A percentile compares a stretch with the other conserved stretches of the same genome.
Conservation (phyloP, 2,797 vertebrate genomes). For the Takifugu rubripes region DNA sequence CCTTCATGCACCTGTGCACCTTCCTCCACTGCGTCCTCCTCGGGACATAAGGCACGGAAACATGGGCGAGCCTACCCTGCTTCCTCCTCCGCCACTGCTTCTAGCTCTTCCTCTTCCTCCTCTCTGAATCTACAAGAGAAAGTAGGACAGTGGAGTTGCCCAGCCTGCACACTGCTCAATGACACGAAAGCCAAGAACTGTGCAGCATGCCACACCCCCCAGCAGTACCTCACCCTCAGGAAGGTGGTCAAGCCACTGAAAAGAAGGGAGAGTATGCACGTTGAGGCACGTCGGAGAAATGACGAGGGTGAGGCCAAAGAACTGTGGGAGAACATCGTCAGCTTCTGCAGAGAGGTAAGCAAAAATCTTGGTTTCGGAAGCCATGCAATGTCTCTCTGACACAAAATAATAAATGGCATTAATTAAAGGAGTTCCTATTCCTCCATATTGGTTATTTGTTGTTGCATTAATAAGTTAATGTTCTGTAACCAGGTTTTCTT, state of each 20-base stretch:
- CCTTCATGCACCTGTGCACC: slow-evolving; percentile 62
- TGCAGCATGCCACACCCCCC: slow-evolving; percentile 89
- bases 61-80: slow-evolving; percentile 71
- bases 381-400: neutral
- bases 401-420: neutral
- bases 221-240: slow-evolving; percentile 84
- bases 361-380: neutral
- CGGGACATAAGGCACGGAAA: slow-evolving; percentile 73
- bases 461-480: too few species aligned
- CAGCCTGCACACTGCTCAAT: slow-evolving; percentile 92
- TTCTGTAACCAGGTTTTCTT: neutral
- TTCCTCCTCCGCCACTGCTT: slow-evolving; percentile 53
- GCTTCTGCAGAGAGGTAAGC: slow-evolving; percentile 94
- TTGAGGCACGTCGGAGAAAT: slow-evolving; percentile 88
- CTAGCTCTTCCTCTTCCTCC: slow-evolving; percentile 44
- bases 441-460: neutral
- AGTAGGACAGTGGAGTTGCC: slow-evolving; percentile 86
- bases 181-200: slow-evolving; percentile 86
- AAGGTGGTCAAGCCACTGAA: slow-evolving; percentile 82
- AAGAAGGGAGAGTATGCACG: slow-evolving; percentile 92
- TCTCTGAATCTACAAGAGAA: slow-evolving; percentile 69
- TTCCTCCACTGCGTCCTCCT: slow-evolving; percentile 52
- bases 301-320: slow-evolving; percentile 97
- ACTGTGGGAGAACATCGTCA: slow-evolving; percentile 95
- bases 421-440: neutral